phyloP scores from a whole-genome alignment of 2,113 vertebrate genomes.

The Phalacrocorax pelagicus region DNA sequence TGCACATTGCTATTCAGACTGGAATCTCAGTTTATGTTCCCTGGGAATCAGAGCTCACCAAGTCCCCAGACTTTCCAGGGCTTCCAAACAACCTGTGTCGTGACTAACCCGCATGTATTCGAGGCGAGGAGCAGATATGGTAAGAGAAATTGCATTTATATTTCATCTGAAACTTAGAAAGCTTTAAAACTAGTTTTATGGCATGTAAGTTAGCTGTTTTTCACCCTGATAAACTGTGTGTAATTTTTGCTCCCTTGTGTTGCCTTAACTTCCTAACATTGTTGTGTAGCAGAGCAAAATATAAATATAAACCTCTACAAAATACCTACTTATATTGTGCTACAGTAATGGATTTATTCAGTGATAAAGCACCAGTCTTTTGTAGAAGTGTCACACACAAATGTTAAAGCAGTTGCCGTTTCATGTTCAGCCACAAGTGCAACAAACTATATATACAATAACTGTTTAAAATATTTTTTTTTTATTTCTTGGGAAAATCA shows the following conservation, averaged over 20 bases:
- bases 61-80: background rate
- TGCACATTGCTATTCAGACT: background rate
- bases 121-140: background rate
- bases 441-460: background rate
- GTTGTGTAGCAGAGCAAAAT: background rate
- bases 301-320: background rate
- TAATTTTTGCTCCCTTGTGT: background rate
- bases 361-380: background rate
- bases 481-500: background rate
- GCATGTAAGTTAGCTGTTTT: background rate
- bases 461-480: background rate
- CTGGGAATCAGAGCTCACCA: background rate
- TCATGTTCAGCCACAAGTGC: background rate
- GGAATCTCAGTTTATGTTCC: background rate
- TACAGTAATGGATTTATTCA: background rate
- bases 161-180: background rate
- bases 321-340: background rate
- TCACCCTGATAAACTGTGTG: background rate
- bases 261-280: background rate
- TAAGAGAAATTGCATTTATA: background rate
- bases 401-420: conserved; percentile 6
- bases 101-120: background rate
- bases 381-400: background rate
- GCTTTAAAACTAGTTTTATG: background rate
- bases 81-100: background rate